Percentiles rank a stretch among this genome's conserved stretches.
These are phyloP conservation scores for Nothura maculosa DNA, from an alignment of 2,797 vertebrate genomes.

Conservation along the genomic window DNA sequence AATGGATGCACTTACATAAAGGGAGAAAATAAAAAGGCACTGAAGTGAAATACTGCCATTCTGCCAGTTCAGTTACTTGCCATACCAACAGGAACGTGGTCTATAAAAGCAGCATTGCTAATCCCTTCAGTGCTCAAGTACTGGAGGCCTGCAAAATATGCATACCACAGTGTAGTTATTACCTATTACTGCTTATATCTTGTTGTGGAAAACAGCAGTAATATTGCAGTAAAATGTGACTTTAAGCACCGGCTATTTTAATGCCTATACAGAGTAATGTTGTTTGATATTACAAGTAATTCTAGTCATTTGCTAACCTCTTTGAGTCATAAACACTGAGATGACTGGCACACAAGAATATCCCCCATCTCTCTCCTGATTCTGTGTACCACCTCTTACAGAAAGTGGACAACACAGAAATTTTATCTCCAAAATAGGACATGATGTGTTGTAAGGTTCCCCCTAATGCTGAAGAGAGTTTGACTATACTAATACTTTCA, in stretches of 20 bases:
- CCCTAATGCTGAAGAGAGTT: neutral
- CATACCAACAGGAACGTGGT: neutral
- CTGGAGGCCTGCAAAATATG: neutral
- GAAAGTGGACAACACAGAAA: neutral
- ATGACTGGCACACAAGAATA: neutral
- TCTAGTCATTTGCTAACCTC: neutral
- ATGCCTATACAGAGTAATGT: neutral
- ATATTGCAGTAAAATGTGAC: neutral
- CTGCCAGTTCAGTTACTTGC: neutral
- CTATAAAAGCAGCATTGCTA: neutral
- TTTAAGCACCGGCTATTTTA: neutral
- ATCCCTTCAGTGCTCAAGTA: neutral
- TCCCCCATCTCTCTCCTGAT: neutral
- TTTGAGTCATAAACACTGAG: neutral
- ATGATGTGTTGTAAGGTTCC: neutral
- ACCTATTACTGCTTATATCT: neutral
- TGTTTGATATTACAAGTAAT: neutral
- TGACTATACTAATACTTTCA: neutral
- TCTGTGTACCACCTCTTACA: neutral
- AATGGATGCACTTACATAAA: neutral
- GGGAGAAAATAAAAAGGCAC: neutral
- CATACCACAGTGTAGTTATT: neutral
- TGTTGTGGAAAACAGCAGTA: neutral
- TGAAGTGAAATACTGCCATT: neutral
- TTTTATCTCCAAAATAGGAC: neutral